Conservation (phyloP, 1,140 invertebrate genomes). For the Euschistus heros region DNA sequence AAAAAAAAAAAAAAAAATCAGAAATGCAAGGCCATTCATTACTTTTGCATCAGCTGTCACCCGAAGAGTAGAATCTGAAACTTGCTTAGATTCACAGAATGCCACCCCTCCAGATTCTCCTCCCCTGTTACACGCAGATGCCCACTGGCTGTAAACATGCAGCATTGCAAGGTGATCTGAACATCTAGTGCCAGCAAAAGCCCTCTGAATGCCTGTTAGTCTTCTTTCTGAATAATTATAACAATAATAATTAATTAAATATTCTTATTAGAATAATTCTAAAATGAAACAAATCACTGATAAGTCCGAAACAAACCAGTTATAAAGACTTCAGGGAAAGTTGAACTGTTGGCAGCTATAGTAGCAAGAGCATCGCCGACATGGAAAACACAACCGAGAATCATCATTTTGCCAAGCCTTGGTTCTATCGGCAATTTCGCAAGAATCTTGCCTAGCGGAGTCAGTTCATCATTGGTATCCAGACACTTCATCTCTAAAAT, state of each 20-base stretch:
- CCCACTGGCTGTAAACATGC: slow-evolving; percentile 84
- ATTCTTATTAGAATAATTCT: background rate
- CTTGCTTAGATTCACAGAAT: slow-evolving; percentile 84
- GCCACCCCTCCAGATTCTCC: slow-evolving; percentile 59
- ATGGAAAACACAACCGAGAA: slow-evolving; percentile 74
- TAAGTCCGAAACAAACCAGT: slow-evolving; percentile 20
- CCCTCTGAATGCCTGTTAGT: slow-evolving; percentile 63
- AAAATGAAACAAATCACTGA: background rate
- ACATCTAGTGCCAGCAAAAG: slow-evolving; percentile 70
- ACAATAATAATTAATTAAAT: background rate
- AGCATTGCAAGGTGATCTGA: slow-evolving; percentile 94
- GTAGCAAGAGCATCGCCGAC: slow-evolving; percentile 81
- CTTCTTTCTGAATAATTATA: slow-evolving; percentile 39
- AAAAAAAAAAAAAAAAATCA: too few relatives aligned
- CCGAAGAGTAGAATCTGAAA: slow-evolving; percentile 76
- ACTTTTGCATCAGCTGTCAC: slow-evolving; percentile 87
- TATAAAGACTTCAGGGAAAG: slow-evolving; percentile 30
- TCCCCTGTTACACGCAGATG: slow-evolving; percentile 60
- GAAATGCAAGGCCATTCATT: slow-evolving; percentile 3
- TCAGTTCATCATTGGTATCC: slow-evolving; percentile 71
- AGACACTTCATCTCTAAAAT: slow-evolving; percentile 77
- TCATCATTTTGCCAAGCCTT: slow-evolving; percentile 88
- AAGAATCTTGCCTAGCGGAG: slow-evolving; percentile 81
- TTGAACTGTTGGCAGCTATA: slow-evolving; percentile 77
- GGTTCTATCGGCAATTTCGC: slow-evolving; percentile 87